phyloP scores from a whole-genome alignment of 2,797 vertebrate species.

The Rhincodon typus region DNA sequence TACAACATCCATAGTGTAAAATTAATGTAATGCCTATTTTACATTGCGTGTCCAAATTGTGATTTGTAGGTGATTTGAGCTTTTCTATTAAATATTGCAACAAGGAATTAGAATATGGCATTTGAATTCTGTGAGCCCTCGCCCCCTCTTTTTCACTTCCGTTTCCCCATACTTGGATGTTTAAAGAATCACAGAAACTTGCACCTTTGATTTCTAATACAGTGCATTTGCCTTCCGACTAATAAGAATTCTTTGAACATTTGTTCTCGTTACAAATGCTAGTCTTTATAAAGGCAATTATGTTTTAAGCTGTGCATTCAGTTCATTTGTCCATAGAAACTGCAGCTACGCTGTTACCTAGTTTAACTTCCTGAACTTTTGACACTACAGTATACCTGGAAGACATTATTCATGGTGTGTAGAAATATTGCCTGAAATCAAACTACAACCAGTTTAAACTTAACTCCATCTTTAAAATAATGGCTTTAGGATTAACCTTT shows the following conservation, averaged over 20 bases:
- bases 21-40: neutral
- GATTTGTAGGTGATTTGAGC: neutral
- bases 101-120: neutral
- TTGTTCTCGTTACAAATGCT: neutral
- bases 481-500: neutral
- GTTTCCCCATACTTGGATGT: too few species aligned
- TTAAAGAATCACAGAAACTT: neutral
- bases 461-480: neutral
- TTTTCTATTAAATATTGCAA: neutral
- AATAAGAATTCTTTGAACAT: neutral
- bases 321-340: neutral
- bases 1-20: too few species aligned
- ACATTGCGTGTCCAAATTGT: neutral
- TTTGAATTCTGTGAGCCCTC: neutral
- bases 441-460: neutral
- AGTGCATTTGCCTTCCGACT: neutral
- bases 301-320: neutral
- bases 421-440: neutral
- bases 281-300: too few species aligned
- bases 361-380: neutral
- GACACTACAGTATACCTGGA: neutral
- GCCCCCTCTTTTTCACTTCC: too few species aligned
- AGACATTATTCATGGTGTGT: neutral
- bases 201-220: neutral
- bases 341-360: neutral